Percentiles rank a stretch among this genome's conserved stretches.
These are phyloP conservation scores for Chelidonichthys spinosus DNA, from an alignment of 2,797 vertebrate genomes.

Conservation along the genomic window DNA sequence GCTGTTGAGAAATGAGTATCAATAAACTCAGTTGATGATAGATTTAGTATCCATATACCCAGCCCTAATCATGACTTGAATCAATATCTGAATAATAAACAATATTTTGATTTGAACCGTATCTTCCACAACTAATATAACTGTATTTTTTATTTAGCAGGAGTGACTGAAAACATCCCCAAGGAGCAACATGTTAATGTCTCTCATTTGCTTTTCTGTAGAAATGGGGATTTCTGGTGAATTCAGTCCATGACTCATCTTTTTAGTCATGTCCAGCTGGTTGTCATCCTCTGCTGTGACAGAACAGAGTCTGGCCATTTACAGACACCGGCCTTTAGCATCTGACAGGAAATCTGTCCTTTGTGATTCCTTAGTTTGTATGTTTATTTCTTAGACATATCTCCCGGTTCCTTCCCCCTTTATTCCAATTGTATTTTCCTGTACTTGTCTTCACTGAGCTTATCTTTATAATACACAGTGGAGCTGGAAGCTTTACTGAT, in stretches of 20 bases:
- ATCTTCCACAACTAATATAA: not conserved
- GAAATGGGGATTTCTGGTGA: constrained; percentile 48
- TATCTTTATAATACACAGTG: constrained; percentile 34
- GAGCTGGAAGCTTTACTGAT: constrained; percentile 7
- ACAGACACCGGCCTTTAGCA: constrained; percentile 49
- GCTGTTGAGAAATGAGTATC: not conserved
- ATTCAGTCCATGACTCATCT: constrained; percentile 66
- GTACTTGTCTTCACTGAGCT: constrained; percentile 11
- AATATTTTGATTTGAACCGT: not conserved
- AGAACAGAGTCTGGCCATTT: constrained; percentile 55
- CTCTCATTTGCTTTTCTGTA: constrained; percentile 22
- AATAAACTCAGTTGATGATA: not conserved
- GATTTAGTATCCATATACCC: no score
- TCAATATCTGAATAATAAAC: not conserved
- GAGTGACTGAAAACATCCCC: not conserved
- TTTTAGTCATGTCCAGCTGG: constrained; percentile 54
- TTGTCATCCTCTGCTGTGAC: constrained; percentile 74
- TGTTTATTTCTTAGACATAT: not conserved
- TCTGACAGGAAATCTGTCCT: constrained; percentile 47
- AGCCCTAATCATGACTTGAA: not conserved
- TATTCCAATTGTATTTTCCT: not conserved
- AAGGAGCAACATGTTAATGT: not conserved
- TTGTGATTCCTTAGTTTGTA: constrained; percentile 18
- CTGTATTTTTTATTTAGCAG: not conserved
- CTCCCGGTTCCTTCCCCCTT: not conserved